Evolutionary conservation across 2,888 invertebrate genomes (phyloP), one percentile per base, ranked within the genome.

Genomic region (Drosophila pegasa): DNA sequence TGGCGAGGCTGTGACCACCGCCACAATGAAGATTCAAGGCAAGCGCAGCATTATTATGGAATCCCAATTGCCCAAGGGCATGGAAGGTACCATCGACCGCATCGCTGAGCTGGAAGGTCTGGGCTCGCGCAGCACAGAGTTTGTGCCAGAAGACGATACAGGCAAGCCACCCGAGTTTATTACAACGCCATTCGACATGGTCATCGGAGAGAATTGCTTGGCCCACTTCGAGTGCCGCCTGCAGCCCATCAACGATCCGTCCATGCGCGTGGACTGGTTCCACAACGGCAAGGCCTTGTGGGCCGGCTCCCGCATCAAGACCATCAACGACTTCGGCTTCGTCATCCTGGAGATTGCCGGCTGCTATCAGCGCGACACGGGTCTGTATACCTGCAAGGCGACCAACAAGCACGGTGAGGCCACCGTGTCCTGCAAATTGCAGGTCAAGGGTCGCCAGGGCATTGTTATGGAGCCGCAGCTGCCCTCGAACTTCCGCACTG

Each of bases 231-330:
- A 98, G 92, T 98, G 98, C 88, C 95, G 97, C 60, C 93, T 98
- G 62, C 95, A 95, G 75, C 98, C 98, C 18, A 95, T 98, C 16
- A 97, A 97, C 88, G 98, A 98, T 92, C 96, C 97, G 6, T 97
- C 97, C 89, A 97, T 98, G 96, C 94, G 97, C 79, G 97, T 98
- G 12, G 98, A 99, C 93, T 99, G 99, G 99, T 99, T 95, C 95
- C 98, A 98, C 90, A 98, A 99, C 91, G 99, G 98, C 43, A 97
- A 98, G 92, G 96, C 98, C 4, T 94, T 99, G 68, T 94, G 96
- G 91, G 96, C 97, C 61, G 97, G 98, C 67, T 97, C 97, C 6
- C 95, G 98, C 90, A 96, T 98, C 78, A 98, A 98, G 92, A 98
- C 98, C 0, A 98, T 98, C 81, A 97, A 98, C 89, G 99, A 99